Conservation (phyloP, 2,888 invertebrate species). For the Ethmia dodecea region DNA sequence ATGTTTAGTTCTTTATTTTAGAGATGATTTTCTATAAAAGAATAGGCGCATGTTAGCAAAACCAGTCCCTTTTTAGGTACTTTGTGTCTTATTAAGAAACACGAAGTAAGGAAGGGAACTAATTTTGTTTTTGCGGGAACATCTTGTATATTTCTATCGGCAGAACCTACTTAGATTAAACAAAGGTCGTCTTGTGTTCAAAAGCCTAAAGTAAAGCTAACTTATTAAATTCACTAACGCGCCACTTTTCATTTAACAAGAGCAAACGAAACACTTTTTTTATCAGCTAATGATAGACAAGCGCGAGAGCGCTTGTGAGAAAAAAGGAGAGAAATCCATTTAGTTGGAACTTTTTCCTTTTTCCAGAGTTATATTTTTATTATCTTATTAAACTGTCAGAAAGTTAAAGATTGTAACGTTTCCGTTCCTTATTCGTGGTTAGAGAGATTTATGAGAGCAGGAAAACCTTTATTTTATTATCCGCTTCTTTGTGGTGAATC, state of each 20-base stretch:
- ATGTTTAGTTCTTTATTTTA: background rate
- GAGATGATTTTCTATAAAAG: background rate
- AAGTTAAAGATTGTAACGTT: conserved; percentile 70
- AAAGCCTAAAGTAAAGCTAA: too few relatives aligned
- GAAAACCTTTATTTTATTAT: conserved; percentile 60
- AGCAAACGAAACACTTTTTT: background rate
- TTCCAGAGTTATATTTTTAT: conserved; percentile 63
- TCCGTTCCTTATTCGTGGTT: conserved; percentile 56
- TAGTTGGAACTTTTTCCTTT: conserved; percentile 31
- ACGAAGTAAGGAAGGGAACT: too few relatives aligned
- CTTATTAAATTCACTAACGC: too few relatives aligned
- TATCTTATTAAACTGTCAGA: conserved; percentile 74
- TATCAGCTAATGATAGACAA: conserved; percentile 8
- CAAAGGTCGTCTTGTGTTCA: too few relatives aligned
- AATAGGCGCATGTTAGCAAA: background rate
- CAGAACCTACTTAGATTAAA: too few relatives aligned
- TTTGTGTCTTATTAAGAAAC: background rate
- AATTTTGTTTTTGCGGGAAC: too few relatives aligned
- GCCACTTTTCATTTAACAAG: background rate
- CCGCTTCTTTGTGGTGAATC: conserved; percentile 47
- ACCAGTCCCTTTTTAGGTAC: background rate
- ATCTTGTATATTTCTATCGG: too few relatives aligned
- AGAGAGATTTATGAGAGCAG: conserved; percentile 55
- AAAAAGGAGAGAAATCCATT: conserved; percentile 33
- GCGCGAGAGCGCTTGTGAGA: conserved; percentile 16